Evolutionary conservation across 2,113 vertebrate genomes (phyloP).

Genomic region (Ellobius talpinus): DNA sequence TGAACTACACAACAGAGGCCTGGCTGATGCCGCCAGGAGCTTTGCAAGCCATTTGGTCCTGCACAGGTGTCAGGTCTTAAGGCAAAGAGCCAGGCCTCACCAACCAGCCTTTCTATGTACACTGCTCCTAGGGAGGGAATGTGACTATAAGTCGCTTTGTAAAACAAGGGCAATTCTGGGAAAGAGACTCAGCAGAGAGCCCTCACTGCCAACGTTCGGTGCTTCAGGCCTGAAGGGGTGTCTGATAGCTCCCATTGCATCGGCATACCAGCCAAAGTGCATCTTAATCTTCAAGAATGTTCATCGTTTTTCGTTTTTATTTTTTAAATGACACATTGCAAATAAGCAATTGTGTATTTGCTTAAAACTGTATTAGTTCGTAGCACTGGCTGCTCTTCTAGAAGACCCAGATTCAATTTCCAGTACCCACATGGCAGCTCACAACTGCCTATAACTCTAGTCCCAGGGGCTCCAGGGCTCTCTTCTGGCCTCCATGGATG

Average conservation of each 20-base stretch:
- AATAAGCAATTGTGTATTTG: not conserved
- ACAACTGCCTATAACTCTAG: not conserved
- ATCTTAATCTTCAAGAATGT: not conserved
- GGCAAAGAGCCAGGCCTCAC: not conserved
- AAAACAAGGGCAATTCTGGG: not conserved
- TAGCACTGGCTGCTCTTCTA: not conserved
- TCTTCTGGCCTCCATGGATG: not conserved
- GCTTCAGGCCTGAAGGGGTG: not conserved
- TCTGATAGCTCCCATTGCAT: no score
- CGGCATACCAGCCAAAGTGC: not conserved
- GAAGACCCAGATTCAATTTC: not conserved
- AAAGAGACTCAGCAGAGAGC: not conserved
- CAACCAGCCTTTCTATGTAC: not conserved
- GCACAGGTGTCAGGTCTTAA: not conserved
- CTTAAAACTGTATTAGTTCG: not conserved
- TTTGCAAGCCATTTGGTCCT: not conserved
- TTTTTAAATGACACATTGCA: constrained; percentile 11
- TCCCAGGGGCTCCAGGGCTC: not conserved
- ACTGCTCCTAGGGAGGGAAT: not conserved
- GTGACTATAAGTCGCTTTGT: not conserved
- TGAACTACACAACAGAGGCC: not conserved
- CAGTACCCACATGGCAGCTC: not conserved
- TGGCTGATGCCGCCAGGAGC: not conserved
- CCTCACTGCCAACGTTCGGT: not conserved
- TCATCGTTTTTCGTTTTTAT: not conserved